phyloP scores from a whole-genome alignment of 2,797 vertebrate genomes.

The Lutjanus campechanus region DNA sequence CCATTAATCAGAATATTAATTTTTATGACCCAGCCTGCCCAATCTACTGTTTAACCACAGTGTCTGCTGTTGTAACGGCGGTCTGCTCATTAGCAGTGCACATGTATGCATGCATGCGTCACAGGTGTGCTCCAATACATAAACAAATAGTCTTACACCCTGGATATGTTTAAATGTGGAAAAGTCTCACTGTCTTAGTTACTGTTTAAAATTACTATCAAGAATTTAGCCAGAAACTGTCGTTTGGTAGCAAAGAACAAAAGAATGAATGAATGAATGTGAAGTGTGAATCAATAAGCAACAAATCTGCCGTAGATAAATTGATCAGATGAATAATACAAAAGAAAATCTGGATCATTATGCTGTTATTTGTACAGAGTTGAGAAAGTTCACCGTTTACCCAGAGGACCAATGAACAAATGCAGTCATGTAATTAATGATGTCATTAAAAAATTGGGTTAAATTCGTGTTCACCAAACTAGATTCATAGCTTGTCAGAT shows the following conservation, averaged over 20 bases:
- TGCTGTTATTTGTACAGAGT: slow-evolving; percentile 22
- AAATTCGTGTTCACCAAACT: slow-evolving; percentile 9
- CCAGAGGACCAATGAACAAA: slow-evolving; percentile 10
- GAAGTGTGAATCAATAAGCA: slow-evolving; percentile 2
- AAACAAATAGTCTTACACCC: too few species aligned
- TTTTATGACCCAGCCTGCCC: too few species aligned
- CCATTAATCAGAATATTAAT: too few species aligned
- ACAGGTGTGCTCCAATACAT: too few species aligned
- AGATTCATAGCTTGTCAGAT: slow-evolving; percentile 55
- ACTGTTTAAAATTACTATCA: neutral
- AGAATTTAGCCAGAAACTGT: neutral
- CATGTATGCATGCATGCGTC: too few species aligned
- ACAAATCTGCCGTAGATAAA: slow-evolving; percentile 3
- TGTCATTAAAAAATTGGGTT: slow-evolving; percentile 46
- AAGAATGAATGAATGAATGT: neutral
- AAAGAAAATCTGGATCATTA: neutral
- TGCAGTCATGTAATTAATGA: slow-evolving; percentile 28
- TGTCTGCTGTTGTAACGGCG: too few species aligned
- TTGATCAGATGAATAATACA: neutral
- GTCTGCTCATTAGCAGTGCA: too few species aligned
- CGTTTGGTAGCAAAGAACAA: too few species aligned
- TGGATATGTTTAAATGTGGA: slow-evolving; percentile 9
- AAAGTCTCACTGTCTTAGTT: neutral
- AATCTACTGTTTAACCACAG: too few species aligned
- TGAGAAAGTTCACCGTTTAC: slow-evolving; percentile 26